Base-by-base conservation (phyloP, 30 jellyfish, hydroid and myxozoan species). In the Turritopsis dohrnii region DNA sequence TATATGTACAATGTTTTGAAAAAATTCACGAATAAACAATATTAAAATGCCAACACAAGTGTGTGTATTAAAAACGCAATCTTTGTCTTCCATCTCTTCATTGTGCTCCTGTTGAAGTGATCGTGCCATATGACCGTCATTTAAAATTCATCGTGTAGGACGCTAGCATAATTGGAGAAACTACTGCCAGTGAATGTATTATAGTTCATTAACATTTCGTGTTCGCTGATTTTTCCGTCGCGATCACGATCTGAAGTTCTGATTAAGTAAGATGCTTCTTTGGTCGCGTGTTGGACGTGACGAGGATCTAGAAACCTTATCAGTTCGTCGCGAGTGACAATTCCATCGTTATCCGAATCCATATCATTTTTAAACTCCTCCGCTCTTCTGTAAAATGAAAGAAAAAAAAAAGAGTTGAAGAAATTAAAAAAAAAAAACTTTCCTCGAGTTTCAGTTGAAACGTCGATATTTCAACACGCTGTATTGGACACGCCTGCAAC, bases 131-230 rank as follows among this genome's bases (percentile, higher is more conserved):
- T n/a, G n/a, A 13, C 9, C 13, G 60, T 41, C 60, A 41, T 13
- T 41, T 85, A 93, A 81, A 93, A 93, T 71, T 93, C 98, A 80
- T 93, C 98, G 71, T 93, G 98, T 1, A 93, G 73, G 3, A 86
- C 80, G 65, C 89, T 80, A 16, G 96, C 96, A 74, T 84, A 82
- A 74, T 88, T 88, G 29, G 95, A 86, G 69, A 93, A 85, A 23
- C 96, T 88, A 74, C 98, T 93, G 17, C 98, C 98, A 30, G 98
- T 93, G 31, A 88, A 93, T 73, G 88, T 69, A 1, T 79, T 88
- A 79, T 88, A 93, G 74, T 88, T 88, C 24, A 87, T 72, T 27
- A 93, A 80, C 96, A 93, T 93, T 79, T 93, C 98, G 18, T 86
- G 90, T 72, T 93, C 98, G 8, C 84, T 81, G 29, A 93, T 77